Base-by-base conservation (phyloP, 1,140 invertebrate species). In the Radopholus similis region DNA sequence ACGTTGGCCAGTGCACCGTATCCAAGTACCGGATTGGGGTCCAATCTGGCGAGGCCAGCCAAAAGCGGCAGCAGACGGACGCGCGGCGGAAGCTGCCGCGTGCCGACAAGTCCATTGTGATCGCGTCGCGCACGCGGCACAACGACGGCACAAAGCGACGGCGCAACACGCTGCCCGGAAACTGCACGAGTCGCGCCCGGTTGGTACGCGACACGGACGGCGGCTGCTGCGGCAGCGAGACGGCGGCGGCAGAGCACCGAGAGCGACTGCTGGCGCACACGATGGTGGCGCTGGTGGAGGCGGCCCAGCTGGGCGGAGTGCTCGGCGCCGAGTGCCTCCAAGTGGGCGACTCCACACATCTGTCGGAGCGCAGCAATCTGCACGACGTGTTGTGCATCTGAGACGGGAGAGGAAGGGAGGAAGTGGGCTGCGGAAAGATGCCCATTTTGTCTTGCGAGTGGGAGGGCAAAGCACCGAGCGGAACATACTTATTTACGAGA, bases 1-100 rank as follows among this genome's bases (percentile, higher is more conserved):
- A 74, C 53, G 68, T 76, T 26, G 73, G 73, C 9, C 71, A 77
- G 28, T 77, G 75, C 30, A 78, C 76, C 13, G 74, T 74, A 40
- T 35, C 23, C 37, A 64, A 74, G 38, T 74, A 68, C 68, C 30
- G 42, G 13, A 40, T 35, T 21, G 8, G 13, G 56, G 6, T 18
- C 23, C 8, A 63, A 6, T 64, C 2, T 34, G 51, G 28, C 3
- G 18, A 23, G 13, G 35, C 5, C 21, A 63, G 42, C 21, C 64
- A 57, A 26, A 6, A n/a, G 40, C 23, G 18, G 21, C 26, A 59
- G 13, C 2, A 11, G 55, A 38, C 55, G 8, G 55, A 37, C n/a
- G 21, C 18, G n/a, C 34, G 38, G 37, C 53, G 28, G 62, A 57
- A 63, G 15, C 26, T n/a, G 32, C 30, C 30, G 26, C n/a, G n/a